phyloP scores from a whole-genome alignment of 2,888 invertebrate species.

The Plusia festucae region DNA sequence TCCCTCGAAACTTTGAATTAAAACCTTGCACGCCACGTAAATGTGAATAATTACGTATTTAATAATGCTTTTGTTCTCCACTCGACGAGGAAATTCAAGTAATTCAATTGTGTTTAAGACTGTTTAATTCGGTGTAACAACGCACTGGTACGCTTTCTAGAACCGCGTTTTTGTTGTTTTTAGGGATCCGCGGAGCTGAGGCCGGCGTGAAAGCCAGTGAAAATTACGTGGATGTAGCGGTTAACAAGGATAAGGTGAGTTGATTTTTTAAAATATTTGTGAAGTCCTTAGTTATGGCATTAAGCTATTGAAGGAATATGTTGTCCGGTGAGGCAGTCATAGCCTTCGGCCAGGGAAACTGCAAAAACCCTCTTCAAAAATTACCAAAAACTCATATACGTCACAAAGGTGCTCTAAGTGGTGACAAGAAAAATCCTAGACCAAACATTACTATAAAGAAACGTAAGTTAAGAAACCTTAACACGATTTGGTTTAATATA shows the following conservation, averaged over 20 bases:
- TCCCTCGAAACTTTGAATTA: conserved; percentile 76
- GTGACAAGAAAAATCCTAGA: too few relatives aligned
- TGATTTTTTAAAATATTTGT: too few relatives aligned
- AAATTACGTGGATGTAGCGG: background rate
- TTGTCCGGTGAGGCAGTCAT: too few relatives aligned
- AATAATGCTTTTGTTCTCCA: conserved; percentile 89
- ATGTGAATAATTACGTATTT: conserved; percentile 89
- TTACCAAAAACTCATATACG: too few relatives aligned
- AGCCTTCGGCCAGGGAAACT: too few relatives aligned
- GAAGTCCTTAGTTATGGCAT: too few relatives aligned
- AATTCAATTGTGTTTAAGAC: conserved; percentile 89
- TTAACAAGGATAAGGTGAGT: background rate
- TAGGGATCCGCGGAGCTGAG: conserved; percentile 58
- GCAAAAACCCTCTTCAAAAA: too few relatives aligned
- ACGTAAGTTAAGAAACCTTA: background rate
- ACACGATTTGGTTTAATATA: background rate
- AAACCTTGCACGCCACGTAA: conserved; percentile 88
- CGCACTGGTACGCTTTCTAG: conserved; percentile 80
- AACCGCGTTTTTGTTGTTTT: conserved; percentile 67
- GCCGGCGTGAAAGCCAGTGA: background rate
- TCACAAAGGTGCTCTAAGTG: too few relatives aligned
- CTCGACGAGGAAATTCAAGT: conserved; percentile 87
- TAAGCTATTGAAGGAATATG: too few relatives aligned
- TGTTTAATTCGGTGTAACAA: conserved; percentile 84
- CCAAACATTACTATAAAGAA: too few relatives aligned